Evolutionary conservation across 1,140 invertebrate species (phyloP).

Genomic region (Theocolax elegans): DNA sequence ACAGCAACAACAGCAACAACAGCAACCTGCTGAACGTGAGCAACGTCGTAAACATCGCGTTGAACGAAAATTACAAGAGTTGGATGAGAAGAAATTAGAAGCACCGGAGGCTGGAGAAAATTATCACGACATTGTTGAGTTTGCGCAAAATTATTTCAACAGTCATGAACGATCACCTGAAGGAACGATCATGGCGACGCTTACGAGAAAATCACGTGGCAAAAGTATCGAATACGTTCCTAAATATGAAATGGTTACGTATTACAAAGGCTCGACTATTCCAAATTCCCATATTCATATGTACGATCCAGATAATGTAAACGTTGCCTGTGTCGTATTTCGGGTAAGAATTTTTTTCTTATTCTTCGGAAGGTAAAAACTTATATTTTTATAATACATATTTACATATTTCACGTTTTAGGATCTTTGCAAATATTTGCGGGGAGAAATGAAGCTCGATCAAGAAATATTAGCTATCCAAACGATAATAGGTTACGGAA

Average conservation of each 20-base stretch:
- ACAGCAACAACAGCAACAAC: conserved; percentile 43
- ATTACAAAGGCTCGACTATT: conserved; percentile 87
- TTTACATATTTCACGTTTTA: too few species aligned
- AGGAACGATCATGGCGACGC: conserved; percentile 88
- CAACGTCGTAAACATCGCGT: conserved; percentile 84
- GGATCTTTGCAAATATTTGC: conserved; percentile 89
- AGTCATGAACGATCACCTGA: conserved; percentile 86
- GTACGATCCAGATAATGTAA: conserved; percentile 94
- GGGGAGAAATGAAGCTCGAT: conserved; percentile 85
- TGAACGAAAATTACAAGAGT: conserved; percentile 85
- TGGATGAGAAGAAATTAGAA: conserved; percentile 71
- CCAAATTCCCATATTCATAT: conserved; percentile 94
- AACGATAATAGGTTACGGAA: conserved; percentile 84
- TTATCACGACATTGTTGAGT: conserved; percentile 89
- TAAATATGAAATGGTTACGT: conserved; percentile 93
- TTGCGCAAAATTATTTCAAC: conserved; percentile 94
- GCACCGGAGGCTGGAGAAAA: conserved; percentile 65
- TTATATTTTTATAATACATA: not conserved
- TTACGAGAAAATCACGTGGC: conserved; percentile 80
- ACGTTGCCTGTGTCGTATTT: conserved; percentile 89
- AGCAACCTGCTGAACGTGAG: conserved; percentile 71
- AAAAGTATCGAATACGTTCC: conserved; percentile 83
- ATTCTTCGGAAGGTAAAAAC: too few species aligned
- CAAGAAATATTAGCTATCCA: conserved; percentile 86
- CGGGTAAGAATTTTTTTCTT: conserved; percentile 72